A percentile compares a stretch with the other conserved stretches of the same genome.
Conservation (phyloP, 1,140 invertebrate species). For the Agrypnia vestita region DNA sequence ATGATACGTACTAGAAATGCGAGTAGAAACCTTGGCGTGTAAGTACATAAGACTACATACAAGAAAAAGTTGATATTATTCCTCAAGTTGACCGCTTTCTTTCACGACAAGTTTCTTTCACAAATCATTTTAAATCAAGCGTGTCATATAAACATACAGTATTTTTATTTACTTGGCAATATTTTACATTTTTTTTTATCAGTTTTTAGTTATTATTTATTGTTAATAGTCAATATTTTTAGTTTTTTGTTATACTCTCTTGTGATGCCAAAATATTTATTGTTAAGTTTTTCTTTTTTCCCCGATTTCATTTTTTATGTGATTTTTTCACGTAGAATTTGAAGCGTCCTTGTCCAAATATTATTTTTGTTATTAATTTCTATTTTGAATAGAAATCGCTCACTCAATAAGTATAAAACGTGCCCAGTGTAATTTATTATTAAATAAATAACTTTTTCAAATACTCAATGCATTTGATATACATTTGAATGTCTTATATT, state of each 20-base stretch:
- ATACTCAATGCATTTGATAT: too few species aligned
- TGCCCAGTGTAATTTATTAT: conserved; percentile 57
- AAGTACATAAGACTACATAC: too few species aligned
- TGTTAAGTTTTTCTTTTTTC: conserved; percentile 51
- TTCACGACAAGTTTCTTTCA: not conserved
- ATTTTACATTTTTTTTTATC: too few species aligned
- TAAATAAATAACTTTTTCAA: conserved; percentile 38
- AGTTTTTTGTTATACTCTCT: conserved; percentile 50
- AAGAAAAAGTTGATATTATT: too few species aligned
- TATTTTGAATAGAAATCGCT: conserved; percentile 47
- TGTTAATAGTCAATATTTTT: conserved; percentile 57
- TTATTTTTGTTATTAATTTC: conserved; percentile 13
- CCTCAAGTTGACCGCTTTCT: not conserved
- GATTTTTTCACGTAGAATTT: conserved; percentile 16
- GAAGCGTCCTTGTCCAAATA: conserved; percentile 12
- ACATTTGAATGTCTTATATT: too few species aligned
- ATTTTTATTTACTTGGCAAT: too few species aligned
- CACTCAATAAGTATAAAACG: conserved; percentile 55
- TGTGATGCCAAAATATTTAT: conserved; percentile 59
- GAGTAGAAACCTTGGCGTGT: too few species aligned
- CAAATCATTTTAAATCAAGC: too few species aligned
- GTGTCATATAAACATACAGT: not conserved
- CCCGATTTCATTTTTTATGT: too few species aligned
- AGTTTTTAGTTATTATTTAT: conserved; percentile 19
- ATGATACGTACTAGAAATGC: too few species aligned